Conservation (phyloP, 1,140 invertebrate genomes). For the Sinonovacula constricta region DNA sequence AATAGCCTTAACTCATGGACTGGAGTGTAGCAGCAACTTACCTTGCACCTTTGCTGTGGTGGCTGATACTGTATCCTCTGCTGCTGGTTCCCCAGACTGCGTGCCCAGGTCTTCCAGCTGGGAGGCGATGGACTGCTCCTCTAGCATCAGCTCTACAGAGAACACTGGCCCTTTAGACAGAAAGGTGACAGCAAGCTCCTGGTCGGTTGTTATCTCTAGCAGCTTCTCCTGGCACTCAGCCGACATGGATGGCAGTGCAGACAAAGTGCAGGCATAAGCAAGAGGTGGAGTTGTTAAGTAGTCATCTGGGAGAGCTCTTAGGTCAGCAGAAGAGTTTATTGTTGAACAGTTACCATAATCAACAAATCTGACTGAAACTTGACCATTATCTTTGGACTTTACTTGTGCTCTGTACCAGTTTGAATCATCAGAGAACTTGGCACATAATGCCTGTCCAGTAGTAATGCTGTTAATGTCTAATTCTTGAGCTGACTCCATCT, state of each 20-base stretch:
- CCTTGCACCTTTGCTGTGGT: too few relatives aligned
- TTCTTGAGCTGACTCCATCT: neutral
- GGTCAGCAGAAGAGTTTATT: conserved; percentile 40
- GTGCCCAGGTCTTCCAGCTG: too few relatives aligned
- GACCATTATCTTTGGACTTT: conserved; percentile 75
- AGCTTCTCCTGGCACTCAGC: conserved; percentile 17
- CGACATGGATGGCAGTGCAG: conserved; percentile 11
- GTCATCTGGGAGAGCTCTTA: conserved; percentile 37
- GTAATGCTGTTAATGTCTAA: conserved; percentile 31
- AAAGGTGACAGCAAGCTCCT: conserved; percentile 41
- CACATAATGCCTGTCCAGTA: conserved; percentile 84
- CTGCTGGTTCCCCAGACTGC: too few relatives aligned
- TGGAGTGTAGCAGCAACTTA: too few relatives aligned
- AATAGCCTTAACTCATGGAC: too few relatives aligned
- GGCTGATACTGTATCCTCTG: too few relatives aligned
- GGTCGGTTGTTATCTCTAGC: conserved; percentile 9
- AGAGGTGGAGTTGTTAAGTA: conserved; percentile 20
- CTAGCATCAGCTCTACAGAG: conserved; percentile 8
- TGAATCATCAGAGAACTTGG: conserved; percentile 84
- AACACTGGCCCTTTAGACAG: conserved; percentile 2
- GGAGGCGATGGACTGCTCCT: too few relatives aligned
- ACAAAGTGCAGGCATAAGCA: conserved; percentile 42
- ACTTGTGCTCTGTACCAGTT: conserved; percentile 85
- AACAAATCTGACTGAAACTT: conserved; percentile 82
- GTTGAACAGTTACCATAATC: conserved; percentile 89